These are phyloP conservation scores for Caretta caretta DNA, from an alignment of 2,113 vertebrate genomes.

Conservation along the genomic window DNA sequence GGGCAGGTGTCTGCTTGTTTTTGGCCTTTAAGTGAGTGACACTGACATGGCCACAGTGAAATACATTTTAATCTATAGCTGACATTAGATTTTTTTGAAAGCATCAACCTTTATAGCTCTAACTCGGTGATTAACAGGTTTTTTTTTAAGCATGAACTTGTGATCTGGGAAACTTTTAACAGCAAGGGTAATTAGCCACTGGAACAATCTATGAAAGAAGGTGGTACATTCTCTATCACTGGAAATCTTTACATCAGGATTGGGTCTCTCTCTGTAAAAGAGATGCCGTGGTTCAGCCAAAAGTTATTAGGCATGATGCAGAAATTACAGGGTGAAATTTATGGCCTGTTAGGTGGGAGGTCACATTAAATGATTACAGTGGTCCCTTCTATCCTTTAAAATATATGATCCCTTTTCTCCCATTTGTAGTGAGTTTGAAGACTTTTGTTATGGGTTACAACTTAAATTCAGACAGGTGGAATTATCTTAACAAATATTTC, in stretches of 20 bases:
- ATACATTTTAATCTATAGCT: background rate
- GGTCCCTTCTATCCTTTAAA: background rate
- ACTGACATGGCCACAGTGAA: background rate
- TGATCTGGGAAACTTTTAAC: background rate
- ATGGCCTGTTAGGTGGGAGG: background rate
- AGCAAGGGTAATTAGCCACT: background rate
- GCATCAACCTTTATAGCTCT: background rate
- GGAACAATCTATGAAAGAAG: background rate
- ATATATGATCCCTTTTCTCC: background rate
- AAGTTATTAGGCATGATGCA: background rate
- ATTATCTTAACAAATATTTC: background rate
- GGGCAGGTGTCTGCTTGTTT: background rate
- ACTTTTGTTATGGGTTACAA: background rate
- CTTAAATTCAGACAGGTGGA: background rate
- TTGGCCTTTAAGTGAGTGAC: background rate
- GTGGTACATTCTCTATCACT: background rate
- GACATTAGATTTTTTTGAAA: background rate
- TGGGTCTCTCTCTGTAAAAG: background rate
- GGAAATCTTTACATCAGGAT: background rate
- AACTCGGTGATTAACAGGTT: background rate
- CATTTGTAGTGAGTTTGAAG: background rate
- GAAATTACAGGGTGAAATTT: background rate
- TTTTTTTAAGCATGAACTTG: background rate
- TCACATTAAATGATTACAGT: background rate
- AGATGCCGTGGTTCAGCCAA: background rate